Base-by-base conservation (phyloP, 2,113 vertebrate species). In the Trichomycterus rosablanca region DNA sequence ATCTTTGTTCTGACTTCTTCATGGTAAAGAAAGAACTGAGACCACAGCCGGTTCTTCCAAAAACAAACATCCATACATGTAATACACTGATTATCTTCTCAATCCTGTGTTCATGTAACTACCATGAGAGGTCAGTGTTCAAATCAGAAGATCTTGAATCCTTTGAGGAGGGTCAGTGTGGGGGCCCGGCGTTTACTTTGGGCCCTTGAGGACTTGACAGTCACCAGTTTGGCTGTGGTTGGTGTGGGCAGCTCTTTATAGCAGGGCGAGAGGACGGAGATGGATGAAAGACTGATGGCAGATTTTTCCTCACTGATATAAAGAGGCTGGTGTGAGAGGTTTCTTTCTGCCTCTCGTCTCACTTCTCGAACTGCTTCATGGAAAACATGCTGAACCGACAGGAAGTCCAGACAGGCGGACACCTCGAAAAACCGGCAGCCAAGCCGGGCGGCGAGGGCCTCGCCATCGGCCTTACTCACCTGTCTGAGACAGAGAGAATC, bases 91-190 rank as follows among this genome's bases (percentile, higher is more conserved):
- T n/a, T n/a, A n/a, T n/a, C n/a, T n/a, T n/a, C n/a, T n/a, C n/a
- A n/a, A n/a, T n/a, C n/a, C n/a, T n/a, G n/a, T n/a, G n/a, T n/a
- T n/a, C n/a, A n/a, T n/a, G n/a, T n/a, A n/a, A n/a, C n/a, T n/a
- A 26, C 40, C 70, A 68, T 15, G 10, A 72, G 64, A 18, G 35
- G 53, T 48, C 59, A 28, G 45, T 52, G 24, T 18, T 12, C 7
- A n/a, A 48, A 61, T 86, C 83, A 94, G 79, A 94, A 95, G 74
- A 95, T 94, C 82, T 94, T 95, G 75, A 95, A 94, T 18, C 93
- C 92, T 66, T 94, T 95, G 61, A 96, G 73, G n/a, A 95, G 76
- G 5, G 91, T 96, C 34, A 94, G 82, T 0, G 92, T 90, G 45
- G 92, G 90, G 1, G 92, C 91, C 35, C 92, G 88, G 67, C 90